Evolutionary conservation across 1,140 invertebrate species (phyloP).

Genomic region (Oscheius sp.): DNA sequence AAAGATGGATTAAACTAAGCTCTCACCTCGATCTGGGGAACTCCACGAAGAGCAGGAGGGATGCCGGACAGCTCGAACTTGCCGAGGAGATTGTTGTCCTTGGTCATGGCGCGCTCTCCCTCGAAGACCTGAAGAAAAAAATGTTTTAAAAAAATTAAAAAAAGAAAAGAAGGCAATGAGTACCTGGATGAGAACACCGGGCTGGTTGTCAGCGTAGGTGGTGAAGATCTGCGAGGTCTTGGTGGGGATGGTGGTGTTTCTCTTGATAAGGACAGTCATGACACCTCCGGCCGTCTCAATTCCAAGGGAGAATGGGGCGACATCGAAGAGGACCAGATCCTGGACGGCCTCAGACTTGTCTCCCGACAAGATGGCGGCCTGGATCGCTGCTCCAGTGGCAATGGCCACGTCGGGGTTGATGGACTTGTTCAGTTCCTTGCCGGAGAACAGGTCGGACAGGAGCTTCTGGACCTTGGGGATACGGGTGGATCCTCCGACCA

Average conservation of each 20-base stretch:
- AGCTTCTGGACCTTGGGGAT: constrained; percentile 93
- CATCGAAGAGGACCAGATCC: constrained; percentile 85
- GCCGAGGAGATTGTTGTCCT: constrained; percentile 68
- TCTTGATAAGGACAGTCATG: constrained; percentile 86
- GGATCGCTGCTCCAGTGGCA: constrained; percentile 62
- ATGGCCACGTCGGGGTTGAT: constrained; percentile 64
- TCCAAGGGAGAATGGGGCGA: constrained; percentile 88
- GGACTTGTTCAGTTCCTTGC: constrained; percentile 94
- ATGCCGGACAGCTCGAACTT: constrained; percentile 69
- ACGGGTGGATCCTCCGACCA: constrained; percentile 93
- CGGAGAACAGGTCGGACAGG: constrained; percentile 75
- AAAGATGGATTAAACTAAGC: not conserved
- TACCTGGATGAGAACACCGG: no score
- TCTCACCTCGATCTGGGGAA: constrained; percentile 67
- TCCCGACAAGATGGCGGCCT: constrained; percentile 78
- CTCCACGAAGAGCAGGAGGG: constrained; percentile 68
- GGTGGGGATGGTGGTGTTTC: constrained; percentile 92
- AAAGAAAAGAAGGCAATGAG: no score
- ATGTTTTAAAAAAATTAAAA: no score
- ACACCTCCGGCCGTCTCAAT: constrained; percentile 96
- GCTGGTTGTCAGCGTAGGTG: no score
- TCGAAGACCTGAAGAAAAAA: no score
- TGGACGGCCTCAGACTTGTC: constrained; percentile 89
- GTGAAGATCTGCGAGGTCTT: constrained; percentile 94
- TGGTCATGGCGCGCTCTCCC: constrained; percentile 69